Conservation (phyloP, 92 coral and sea anemone species). For the Paragorgia papillata region DNA sequence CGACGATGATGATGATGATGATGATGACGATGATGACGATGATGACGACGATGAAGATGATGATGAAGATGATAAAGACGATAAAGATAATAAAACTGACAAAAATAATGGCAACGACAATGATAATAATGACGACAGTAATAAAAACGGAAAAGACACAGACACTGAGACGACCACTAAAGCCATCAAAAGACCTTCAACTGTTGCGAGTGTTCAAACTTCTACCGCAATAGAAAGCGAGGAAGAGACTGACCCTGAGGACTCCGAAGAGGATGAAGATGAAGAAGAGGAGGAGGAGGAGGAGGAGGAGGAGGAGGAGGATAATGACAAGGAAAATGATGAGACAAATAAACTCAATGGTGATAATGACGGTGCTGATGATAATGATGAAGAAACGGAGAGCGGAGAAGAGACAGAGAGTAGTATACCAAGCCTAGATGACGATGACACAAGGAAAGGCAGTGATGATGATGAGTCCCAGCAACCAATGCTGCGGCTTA, state of each 20-base stretch:
- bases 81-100: background rate
- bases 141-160: background rate
- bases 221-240: slow-evolving; percentile 48
- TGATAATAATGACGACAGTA: background rate
- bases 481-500: slow-evolving; percentile 29
- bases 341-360: background rate
- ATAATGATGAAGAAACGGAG: slow-evolving; percentile 55
- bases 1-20: slow-evolving; percentile 22
- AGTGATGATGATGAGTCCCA: slow-evolving; percentile 38
- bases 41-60: slow-evolving; percentile 1
- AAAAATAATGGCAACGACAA: slow-evolving; percentile 12
- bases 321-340: slow-evolving; percentile 12
- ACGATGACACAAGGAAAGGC: slow-evolving; percentile 12
- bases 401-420: slow-evolving; percentile 44
- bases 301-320: slow-evolving; percentile 42
- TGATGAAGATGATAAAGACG: background rate
- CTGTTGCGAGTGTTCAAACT: background rate
- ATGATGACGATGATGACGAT: slow-evolving; percentile 11
- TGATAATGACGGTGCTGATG: slow-evolving; percentile 50
- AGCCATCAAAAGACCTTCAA: background rate
- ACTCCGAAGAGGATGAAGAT: slow-evolving; percentile 32
- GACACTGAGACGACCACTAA: slow-evolving; percentile 15
- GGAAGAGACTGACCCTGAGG: slow-evolving; percentile 60
- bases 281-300: slow-evolving; percentile 60
- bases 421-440: slow-evolving; percentile 17